Base-by-base conservation (phyloP, 2,113 vertebrate species). In the Pseudopipra pipra region DNA sequence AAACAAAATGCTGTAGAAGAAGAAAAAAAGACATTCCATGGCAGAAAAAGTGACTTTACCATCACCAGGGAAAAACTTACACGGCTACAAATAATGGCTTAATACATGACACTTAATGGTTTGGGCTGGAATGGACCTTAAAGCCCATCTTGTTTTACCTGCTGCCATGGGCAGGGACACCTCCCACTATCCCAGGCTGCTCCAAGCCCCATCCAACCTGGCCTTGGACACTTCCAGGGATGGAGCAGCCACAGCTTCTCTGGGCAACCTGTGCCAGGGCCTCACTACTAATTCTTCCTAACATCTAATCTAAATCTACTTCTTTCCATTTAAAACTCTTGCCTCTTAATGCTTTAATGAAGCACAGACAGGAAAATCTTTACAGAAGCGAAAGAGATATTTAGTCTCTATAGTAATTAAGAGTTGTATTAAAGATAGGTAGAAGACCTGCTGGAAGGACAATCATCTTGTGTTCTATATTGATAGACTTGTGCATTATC, bases 1-100 rank as follows among this genome's bases (percentile, higher is more conserved):
- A 98, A 93, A 98, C 98, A 51, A 98, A 98, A 93, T 98, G 98
- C 98, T 98, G 86, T 37, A 58, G 81, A 88, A 85, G 10, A 35
- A 61, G 43, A 35, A 61, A 46, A 65, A 30, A 47, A 35, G 25
- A 46, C 14, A 37, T 41, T 81, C 35, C 24, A 31, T 44, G 9
- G 51, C n/a, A 90, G 23, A 24, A n/a, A 68, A 61, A 82, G 25
- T 0, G 1, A 62, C 22, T 77, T 54, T 70, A 46, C 33, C 12
- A 78, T 39, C 35, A 39, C 11, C 23, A 63, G 35, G 43, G 17
- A 75, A 89, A 90, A 71, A 39, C 30, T 6, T 52, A 27, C 12
- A 52, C 10, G 44, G 67, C 33, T 90, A 52, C 18, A 82, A 79
- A 58, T 16, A 4, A 5, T 8, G n/a, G 82, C 37, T 91, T 54